Percentiles rank a stretch among this genome's conserved stretches.
phyloP scores from a whole-genome alignment of 1,140 invertebrate genomes.

The Bombus superbus region DNA sequence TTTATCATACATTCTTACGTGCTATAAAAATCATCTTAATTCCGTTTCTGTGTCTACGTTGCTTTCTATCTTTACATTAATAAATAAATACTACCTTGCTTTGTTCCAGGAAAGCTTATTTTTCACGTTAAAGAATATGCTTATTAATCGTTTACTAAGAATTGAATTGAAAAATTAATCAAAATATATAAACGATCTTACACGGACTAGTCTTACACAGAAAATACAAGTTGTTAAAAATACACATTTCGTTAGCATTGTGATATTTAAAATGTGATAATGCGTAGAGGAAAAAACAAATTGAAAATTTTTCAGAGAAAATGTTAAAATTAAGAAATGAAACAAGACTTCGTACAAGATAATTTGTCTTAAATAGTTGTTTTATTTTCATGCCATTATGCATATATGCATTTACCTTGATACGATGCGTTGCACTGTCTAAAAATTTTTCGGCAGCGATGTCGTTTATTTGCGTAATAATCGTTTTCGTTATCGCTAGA shows the following conservation, averaged over 20 bases:
- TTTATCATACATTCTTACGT: not conserved
- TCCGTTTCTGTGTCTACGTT: not conserved
- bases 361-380: not conserved
- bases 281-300: not conserved
- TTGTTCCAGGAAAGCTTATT: not conserved
- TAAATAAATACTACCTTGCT: not conserved
- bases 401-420: conserved; percentile 17
- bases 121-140: not conserved
- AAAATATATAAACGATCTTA: not conserved
- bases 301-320: not conserved
- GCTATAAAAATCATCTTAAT: not conserved
- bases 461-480: conserved; percentile 32
- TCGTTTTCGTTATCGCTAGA: not conserved
- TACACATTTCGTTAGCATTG: not conserved
- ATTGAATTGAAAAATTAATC: not conserved
- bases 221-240: not conserved
- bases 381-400: not conserved
- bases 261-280: not conserved
- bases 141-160: not conserved
- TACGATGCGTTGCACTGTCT: conserved; percentile 23
- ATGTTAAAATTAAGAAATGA: not conserved
- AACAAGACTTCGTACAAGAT: not conserved
- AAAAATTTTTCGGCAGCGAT: conserved; percentile 9
- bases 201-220: not conserved
- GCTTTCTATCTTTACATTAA: not conserved